Conservation (phyloP, 92 coral and sea anemone species). For the Epizoanthus scotinus region DNA sequence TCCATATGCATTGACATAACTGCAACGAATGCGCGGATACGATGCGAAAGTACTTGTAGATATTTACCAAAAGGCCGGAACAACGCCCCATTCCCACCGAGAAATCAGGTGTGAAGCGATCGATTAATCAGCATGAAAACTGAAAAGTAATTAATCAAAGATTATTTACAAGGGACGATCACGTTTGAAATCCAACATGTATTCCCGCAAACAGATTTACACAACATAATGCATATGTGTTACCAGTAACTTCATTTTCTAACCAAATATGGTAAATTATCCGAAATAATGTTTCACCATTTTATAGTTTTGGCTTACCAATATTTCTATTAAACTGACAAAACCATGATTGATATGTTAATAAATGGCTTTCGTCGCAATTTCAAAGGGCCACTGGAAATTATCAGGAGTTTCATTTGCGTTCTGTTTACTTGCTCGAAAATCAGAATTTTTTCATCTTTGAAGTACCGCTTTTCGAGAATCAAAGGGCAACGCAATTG, state of each 20-base stretch:
- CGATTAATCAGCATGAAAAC: slow-evolving; percentile 2
- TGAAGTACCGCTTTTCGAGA: too few species aligned
- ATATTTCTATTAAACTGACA: neutral
- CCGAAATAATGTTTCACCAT: neutral
- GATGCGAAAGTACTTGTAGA: too few species aligned
- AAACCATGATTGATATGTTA: neutral
- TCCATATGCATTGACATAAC: too few species aligned
- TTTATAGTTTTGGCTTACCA: neutral
- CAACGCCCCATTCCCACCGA: neutral
- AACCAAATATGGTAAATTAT: slow-evolving; percentile 25
- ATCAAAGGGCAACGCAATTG: too few species aligned
- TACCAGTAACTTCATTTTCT: neutral
- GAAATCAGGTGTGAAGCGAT: too few species aligned
- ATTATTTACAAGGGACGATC: slow-evolving; percentile 10
- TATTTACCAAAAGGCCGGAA: too few species aligned
- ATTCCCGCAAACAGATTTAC: neutral
- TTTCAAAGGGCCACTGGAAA: too few species aligned
- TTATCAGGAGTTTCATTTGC: too few species aligned
- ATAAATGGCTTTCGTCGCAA: neutral
- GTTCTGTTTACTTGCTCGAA: too few species aligned
- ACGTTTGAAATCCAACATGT: neutral
- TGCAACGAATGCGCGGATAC: neutral
- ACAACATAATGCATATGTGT: neutral
- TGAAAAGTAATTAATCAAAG: slow-evolving; percentile 6
- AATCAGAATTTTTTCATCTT: too few species aligned